phyloP scores from a whole-genome alignment of 1,140 invertebrate species.

The Palaemon carinicauda region DNA sequence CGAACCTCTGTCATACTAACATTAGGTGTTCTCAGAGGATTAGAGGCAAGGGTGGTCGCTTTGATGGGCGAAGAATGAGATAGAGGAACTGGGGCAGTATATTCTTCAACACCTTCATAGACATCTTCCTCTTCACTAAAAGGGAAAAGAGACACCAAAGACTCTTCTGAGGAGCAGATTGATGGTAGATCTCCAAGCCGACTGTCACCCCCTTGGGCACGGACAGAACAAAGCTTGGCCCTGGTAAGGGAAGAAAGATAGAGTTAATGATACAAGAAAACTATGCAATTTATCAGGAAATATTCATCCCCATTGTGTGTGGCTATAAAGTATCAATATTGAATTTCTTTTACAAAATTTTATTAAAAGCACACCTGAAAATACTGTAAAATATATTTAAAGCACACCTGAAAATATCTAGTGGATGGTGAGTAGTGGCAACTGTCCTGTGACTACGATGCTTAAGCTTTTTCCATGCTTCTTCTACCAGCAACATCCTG shows the following conservation, averaged over 20 bases:
- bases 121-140: slow-evolving; percentile 57
- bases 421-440: slow-evolving; percentile 54
- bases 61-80: background rate
- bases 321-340: background rate
- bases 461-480: slow-evolving; percentile 61
- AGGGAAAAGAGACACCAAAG: slow-evolving; percentile 58
- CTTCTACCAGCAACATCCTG: slow-evolving; percentile 61
- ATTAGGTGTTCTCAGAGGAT: background rate
- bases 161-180: slow-evolving; percentile 61
- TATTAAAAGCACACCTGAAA: slow-evolving; percentile 36
- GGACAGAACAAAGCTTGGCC: slow-evolving; percentile 56
- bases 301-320: background rate
- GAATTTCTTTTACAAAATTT: background rate
- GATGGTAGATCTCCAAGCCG: slow-evolving; percentile 58
- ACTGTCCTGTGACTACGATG: slow-evolving; percentile 53
- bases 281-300: background rate
- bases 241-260: slow-evolving; percentile 31
- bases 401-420: slow-evolving; percentile 56
- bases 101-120: slow-evolving; percentile 53
- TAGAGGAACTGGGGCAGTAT: slow-evolving; percentile 12
- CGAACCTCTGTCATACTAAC: slow-evolving; percentile 13
- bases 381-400: background rate
- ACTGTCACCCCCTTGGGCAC: slow-evolving; percentile 58
- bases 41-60: slow-evolving; percentile 17
- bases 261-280: background rate